Conservation (phyloP, 53 echinoderm and acorn worm species). For the Zoroaster sp. region DNA sequence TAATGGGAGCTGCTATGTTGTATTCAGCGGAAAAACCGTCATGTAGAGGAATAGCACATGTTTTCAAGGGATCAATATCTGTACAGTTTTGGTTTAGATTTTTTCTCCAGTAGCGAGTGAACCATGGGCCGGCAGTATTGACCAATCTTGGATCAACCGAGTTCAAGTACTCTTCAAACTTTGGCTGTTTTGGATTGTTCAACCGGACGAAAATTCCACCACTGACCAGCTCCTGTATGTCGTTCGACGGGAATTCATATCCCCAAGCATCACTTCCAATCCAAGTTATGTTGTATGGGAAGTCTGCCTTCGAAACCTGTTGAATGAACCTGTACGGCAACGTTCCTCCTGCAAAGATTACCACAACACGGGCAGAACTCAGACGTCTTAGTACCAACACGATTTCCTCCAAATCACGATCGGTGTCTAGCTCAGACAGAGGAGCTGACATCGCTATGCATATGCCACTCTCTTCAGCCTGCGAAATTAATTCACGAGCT, state of each 20-base stretch:
- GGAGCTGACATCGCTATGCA: constrained; percentile 25
- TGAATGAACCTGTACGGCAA: not conserved
- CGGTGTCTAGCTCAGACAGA: not conserved
- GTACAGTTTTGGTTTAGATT: not conserved
- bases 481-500: constrained; percentile 8
- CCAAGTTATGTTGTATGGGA: constrained; percentile 35
- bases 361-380: constrained; percentile 11
- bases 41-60: not conserved
- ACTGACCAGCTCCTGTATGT: not conserved
- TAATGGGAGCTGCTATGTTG: constrained; percentile 17
- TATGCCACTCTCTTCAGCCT: constrained; percentile 11
- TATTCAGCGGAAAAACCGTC: constrained; percentile 35
- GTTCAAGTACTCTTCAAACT: constrained; percentile 23
- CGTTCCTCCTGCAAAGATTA: constrained; percentile 12
- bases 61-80: not conserved
- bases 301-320: not conserved
- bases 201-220: constrained; percentile 15
- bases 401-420: not conserved
- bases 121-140: constrained; percentile 39
- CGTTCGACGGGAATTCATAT: not conserved
- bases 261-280: constrained; percentile 56
- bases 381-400: constrained; percentile 6
- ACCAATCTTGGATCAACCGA: constrained; percentile 13
- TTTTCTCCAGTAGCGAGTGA: constrained; percentile 8
- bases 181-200: not conserved